Base-by-base conservation (phyloP, 2,113 vertebrate species). In the Stigmatopora nigra region DNA sequence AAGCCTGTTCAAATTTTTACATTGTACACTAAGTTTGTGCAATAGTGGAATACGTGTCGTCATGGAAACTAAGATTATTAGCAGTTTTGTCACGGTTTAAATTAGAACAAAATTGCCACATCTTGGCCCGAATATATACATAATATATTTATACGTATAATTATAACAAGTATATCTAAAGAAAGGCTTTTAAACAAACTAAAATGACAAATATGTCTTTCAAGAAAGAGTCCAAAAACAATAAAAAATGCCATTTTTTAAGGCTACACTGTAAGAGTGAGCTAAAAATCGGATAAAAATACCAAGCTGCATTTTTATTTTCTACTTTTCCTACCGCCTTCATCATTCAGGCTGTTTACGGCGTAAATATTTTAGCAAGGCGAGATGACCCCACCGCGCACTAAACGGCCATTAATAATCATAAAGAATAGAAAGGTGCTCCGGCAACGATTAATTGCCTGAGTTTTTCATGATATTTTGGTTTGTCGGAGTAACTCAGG, bases 361-460 rank as follows among this genome's bases (percentile, higher is more conserved):
- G 84, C 83, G 82, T 88, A 89, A 88, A 88, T 89, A 85, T 86
- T 82, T 85, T 77, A 78, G 73, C 53, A 73, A 75, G 87, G 85
- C 83, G 81, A 80, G 79, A 75, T 81, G 87, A 89, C 84, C 85
- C 77, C 76, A 77, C 67, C 66, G 81, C 71, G 46, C 73, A 74
- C 79, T 84, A 70, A 84, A 80, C 3, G 82, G 70, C 80, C 83
- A 84, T 90, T 90, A 86, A 89, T 87, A 88, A 89, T 78, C 84
- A 84, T 86, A 86, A 84, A 80, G 80, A 84, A 80, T 67, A 77
- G 46, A 22, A 73, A 73, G 78, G 73, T 70, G 63, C 78, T 78
- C 70, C 78, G 71, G 57, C 68, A 0, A 7, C 85, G 84, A 88
- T 88, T 86, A 87, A 88, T 85, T 80, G 73, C 67, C 19, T 61